Conservation (phyloP, 2,113 vertebrate genomes). For the Sylvietta virens region DNA sequence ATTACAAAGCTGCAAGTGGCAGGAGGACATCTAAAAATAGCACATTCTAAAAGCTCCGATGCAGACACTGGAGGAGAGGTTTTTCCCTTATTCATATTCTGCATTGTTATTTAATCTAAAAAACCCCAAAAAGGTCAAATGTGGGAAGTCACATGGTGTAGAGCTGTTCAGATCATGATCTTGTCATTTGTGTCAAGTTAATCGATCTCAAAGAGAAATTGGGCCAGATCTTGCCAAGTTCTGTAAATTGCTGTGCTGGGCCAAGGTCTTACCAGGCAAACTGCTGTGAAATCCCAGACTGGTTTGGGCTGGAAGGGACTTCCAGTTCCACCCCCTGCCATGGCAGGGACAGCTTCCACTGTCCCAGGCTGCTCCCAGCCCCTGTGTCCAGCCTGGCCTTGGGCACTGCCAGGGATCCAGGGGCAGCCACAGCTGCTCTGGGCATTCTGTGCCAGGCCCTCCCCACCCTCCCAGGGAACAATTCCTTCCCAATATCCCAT, state of each 20-base stretch:
- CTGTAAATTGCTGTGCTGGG: neutral
- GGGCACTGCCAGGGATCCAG: neutral
- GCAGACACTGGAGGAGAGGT: neutral
- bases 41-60: neutral
- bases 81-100: neutral
- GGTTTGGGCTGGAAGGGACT: neutral
- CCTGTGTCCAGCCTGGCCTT: fast-evolving
- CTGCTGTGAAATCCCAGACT: neutral
- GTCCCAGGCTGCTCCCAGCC: fast-evolving
- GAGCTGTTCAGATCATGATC: neutral
- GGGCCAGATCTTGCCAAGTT: neutral
- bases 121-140: neutral
- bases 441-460: neutral
- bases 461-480: fast-evolving
- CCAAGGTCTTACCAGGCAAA: neutral
- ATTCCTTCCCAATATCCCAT: neutral
- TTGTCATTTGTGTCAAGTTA: neutral
- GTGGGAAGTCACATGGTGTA: fast-evolving
- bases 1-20: conserved; percentile 20
- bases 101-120: neutral
- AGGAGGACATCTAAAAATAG: conserved; percentile 22
- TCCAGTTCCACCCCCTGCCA: neutral
- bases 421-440: neutral
- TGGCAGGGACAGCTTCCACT: neutral
- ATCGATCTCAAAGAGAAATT: neutral